phyloP scores from a whole-genome alignment of 2,113 vertebrate species.

The Camelus dromedarius region DNA sequence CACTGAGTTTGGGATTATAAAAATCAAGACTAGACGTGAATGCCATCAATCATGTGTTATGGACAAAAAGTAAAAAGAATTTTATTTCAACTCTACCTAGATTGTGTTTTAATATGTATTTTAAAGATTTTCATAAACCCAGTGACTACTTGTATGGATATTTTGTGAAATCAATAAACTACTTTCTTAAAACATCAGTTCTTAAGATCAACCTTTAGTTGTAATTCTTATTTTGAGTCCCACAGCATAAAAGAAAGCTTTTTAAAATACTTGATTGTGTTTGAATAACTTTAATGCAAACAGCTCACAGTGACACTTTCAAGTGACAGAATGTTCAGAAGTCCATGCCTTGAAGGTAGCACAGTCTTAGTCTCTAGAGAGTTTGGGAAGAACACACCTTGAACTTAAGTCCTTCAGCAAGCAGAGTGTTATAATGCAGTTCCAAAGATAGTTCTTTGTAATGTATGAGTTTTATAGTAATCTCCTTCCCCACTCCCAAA shows the following conservation, averaged over 20 bases:
- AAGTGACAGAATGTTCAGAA: neutral
- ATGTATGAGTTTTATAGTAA: neutral
- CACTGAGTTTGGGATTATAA: conserved; percentile 59
- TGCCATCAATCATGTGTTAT: neutral
- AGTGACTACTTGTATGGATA: neutral
- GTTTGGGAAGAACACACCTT: neutral
- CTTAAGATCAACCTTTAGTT: neutral
- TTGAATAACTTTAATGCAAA: conserved; percentile 23
- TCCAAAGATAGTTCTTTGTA: neutral
- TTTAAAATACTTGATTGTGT: neutral
- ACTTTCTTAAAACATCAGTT: neutral
- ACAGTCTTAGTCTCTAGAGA: neutral
- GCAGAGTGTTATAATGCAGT: neutral
- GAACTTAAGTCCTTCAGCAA: neutral
- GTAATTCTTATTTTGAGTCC: conserved; percentile 34
- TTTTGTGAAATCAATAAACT: conserved; percentile 24
- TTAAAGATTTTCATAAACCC: conserved; percentile 59
- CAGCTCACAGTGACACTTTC: neutral
- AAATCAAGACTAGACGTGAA: neutral
- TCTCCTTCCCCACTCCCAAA: neutral
- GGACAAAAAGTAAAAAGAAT: conserved; percentile 41
- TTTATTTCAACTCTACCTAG: neutral
- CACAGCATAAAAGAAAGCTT: conserved; percentile 13
- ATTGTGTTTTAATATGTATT: neutral
- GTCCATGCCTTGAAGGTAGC: neutral